Base-by-base conservation (phyloP, 2,113 vertebrate genomes). In the Nicator chloris region DNA sequence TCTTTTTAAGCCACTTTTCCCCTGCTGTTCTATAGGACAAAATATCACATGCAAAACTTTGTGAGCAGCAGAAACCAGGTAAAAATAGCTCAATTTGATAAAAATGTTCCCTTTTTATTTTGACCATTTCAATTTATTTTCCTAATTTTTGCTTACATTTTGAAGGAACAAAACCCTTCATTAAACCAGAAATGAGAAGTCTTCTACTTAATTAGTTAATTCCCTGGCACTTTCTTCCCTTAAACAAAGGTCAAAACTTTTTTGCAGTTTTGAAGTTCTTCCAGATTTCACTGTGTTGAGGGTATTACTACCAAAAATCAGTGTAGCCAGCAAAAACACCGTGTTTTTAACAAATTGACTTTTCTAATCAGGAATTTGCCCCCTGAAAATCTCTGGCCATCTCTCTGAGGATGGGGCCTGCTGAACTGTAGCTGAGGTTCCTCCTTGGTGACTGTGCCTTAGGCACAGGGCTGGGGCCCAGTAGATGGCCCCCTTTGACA, bases 401-500 rank as follows among this genome's bases (percentile, higher is more conserved):
- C 44, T 14, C 42, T 63, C 22, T 27, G 39, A 81, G 42, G 51
- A 51, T 4, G 1, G 2, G 30, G 20, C 42, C 53, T 77, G 54
- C 30, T 15, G 4, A 61, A 49, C 21, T 70, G 70, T 18, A 53
- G 31, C 82, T 28, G 49, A 68, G 33, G 26, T 35, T 78, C 31
- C 71, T 59, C 17, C 50, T 70, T 1, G 0, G 42, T 44, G 50
- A 16, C 63, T 66, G 23, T 22, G 8, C 53, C 69, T 76, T 20
- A 42, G 56, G 79, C 64, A 13, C 0, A 0, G 76, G 45, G 54
- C 39, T 7, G 26, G 59, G 90, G 83, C 91, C 96, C 97, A 96
- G 85, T 4, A 97, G 97, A 80, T 94, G 96, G 95, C 95, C 90
- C 86, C 71, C 94, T 97, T 75, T 73, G 84, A 95, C 66, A 95